phyloP scores from a whole-genome alignment of 2,113 vertebrate species.

The Siniperca knerii region DNA sequence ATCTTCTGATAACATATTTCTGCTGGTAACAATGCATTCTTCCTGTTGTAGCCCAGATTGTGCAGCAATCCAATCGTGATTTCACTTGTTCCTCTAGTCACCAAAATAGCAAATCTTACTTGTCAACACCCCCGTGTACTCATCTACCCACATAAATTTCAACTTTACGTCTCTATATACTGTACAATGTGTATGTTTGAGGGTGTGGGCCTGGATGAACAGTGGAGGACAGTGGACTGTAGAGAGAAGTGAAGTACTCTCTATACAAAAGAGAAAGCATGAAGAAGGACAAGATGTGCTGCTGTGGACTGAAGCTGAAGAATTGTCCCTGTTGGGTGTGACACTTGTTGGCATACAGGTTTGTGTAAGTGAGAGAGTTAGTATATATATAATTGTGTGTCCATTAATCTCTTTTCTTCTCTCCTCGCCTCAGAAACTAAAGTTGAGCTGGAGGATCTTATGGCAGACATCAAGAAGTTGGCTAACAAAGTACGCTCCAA shows the following conservation, averaged over 20 bases:
- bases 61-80: not conserved
- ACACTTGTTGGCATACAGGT: not conserved
- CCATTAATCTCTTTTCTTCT: slow-evolving; percentile 20
- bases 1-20: not conserved
- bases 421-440: slow-evolving; percentile 89
- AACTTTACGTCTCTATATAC: not conserved
- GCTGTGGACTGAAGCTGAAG: slow-evolving; percentile 29
- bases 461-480: slow-evolving; percentile 97
- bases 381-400: not conserved
- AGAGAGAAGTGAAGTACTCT: slow-evolving; percentile 5
- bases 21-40: slow-evolving; percentile 1
- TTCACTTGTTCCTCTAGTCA: slow-evolving; percentile 13
- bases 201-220: not conserved
- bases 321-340: slow-evolving; percentile 27
- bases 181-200: not conserved
- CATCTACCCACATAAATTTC: slow-evolving; percentile 9
- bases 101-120: slow-evolving; percentile 22
- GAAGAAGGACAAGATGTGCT: not conserved
- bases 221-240: not conserved
- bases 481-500: slow-evolving; percentile 98
- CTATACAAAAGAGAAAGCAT: not conserved
- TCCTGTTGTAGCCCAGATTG: not conserved
- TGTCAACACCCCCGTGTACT: slow-evolving; percentile 8
- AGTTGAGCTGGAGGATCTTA: slow-evolving; percentile 94
- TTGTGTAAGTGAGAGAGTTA: not conserved